Evolutionary conservation across 2,888 invertebrate species (phyloP).

Genomic region (Oxystoma pomonae): DNA sequence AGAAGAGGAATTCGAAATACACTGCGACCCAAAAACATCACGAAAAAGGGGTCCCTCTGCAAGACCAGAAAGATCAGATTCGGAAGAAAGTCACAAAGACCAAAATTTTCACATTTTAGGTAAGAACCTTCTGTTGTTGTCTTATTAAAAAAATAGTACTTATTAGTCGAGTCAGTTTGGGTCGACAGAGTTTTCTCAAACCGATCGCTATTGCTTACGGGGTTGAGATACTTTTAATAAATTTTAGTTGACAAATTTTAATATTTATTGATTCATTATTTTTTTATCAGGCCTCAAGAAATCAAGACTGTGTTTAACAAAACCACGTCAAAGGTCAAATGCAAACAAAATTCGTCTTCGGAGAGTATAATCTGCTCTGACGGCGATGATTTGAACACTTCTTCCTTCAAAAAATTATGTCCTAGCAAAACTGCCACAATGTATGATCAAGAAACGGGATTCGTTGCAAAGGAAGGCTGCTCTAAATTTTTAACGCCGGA

Average conservation of each 20-base stretch:
- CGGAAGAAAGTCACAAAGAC: neutral
- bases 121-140: too few species aligned
- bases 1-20: neutral
- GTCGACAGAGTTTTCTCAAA: too few species aligned
- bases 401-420: conserved; percentile 18
- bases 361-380: conserved; percentile 17
- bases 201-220: too few species aligned
- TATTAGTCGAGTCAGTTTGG: too few species aligned
- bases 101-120: neutral
- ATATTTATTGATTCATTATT: too few species aligned
- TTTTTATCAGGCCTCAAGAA: neutral
- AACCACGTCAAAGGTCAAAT: neutral
- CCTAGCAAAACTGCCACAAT: conserved; percentile 25
- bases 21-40: neutral
- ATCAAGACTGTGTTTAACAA: neutral
- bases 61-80: neutral
- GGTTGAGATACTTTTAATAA: too few species aligned
- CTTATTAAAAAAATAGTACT: too few species aligned
- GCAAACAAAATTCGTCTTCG: too few species aligned
- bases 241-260: too few species aligned
- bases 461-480: conserved; percentile 33
- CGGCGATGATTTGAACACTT: conserved; percentile 17
- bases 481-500: conserved; percentile 30
- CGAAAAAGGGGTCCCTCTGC: neutral
- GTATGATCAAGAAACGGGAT: conserved; percentile 36